These are phyloP conservation scores for Megamerina dolium DNA, from an alignment of 2,888 invertebrate species.

Conservation along the genomic window DNA sequence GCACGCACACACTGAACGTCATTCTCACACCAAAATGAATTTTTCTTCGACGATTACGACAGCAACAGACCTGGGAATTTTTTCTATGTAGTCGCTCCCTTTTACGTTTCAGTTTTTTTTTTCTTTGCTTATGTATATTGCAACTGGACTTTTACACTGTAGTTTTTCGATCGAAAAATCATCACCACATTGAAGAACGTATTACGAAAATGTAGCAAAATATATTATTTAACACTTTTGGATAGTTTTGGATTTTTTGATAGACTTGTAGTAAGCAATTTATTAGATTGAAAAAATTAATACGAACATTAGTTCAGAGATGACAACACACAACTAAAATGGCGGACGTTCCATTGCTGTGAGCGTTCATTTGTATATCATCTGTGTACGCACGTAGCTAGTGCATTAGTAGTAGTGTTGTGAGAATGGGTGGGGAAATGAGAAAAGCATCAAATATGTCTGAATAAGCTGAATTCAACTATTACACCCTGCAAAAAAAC, in stretches of 20 bases:
- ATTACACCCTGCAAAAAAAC: background rate
- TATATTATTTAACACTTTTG: slow-evolving; percentile 28
- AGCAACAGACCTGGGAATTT: slow-evolving; percentile 44
- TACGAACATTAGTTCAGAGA: slow-evolving; percentile 29
- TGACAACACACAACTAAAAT: slow-evolving; percentile 45
- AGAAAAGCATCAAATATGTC: no score
- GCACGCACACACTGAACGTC: slow-evolving; percentile 8
- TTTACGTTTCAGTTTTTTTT: slow-evolving; percentile 7
- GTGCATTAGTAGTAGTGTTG: background rate
- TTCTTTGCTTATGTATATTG: slow-evolving; percentile 6
- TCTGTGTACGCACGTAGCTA: slow-evolving; percentile 21
- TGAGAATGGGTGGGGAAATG: background rate
- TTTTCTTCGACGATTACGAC: slow-evolving; percentile 29
- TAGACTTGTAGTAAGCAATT: slow-evolving; percentile 29
- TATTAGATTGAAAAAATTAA: slow-evolving; percentile 26
- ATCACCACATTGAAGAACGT: slow-evolving; percentile 22
- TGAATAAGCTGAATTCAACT: background rate
- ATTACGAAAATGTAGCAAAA: slow-evolving; percentile 21
- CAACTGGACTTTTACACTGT: slow-evolving; percentile 3
- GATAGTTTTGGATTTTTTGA: slow-evolving; percentile 27
- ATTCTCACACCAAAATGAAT: slow-evolving; percentile 14
- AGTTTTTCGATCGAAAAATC: slow-evolving; percentile 24
- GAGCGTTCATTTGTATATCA: slow-evolving; percentile 17
- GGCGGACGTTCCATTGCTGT: slow-evolving; percentile 32
- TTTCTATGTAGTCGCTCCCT: slow-evolving; percentile 25